Evolutionary conservation across 2,113 vertebrate genomes (phyloP), one percentile per base, ranked within the genome.

Genomic region (Ceyx margarethae): DNA sequence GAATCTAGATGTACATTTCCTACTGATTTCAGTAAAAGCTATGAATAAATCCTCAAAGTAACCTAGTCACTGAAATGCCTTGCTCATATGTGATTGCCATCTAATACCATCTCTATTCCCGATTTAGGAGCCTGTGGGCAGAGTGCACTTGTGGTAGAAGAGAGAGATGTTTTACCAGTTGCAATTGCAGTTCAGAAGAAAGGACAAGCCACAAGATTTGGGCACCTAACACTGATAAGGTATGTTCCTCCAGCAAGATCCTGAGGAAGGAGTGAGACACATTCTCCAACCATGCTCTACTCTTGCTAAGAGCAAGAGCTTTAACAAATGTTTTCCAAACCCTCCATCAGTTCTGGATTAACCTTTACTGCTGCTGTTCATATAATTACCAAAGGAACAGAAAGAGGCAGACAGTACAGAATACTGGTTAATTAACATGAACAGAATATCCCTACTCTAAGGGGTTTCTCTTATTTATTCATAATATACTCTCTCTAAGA

Each of bases 1-100:
- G 60, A 85, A 58, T 80, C 64, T 72, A 37, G 67, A 87, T 87
- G 14, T 89, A 35, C 25, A 40, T 74, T 95, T 91, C 54, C 31
- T 43, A 31, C 87, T 26, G 64, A 88, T 75, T 75, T 85, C 80
- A 78, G 57, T 75, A 83, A 90, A 85, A 71, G 58, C 43, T n/a
- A 81, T 46, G 64, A 92, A 94, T 93, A 95, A 94, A 88, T 85
- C 76, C 53, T 81, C 40, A 29, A 61, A 91, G 84, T 60, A 89
- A 62, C 82, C 66, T 71, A 77, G 72, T 62, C 75, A 80, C 75
- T 48, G 78, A 94, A 85, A 80, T 77, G 67, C n/a, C 72, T 67
- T 74, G 28, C 15, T 73, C 54, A 37, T 4, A 77, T 50, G 77
- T 81, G 51, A 87, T 51, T 83, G 79, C 51, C 43, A 77, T 71